Conservation (phyloP, 2,888 invertebrate genomes). For the Troides oblongomaculatus region DNA sequence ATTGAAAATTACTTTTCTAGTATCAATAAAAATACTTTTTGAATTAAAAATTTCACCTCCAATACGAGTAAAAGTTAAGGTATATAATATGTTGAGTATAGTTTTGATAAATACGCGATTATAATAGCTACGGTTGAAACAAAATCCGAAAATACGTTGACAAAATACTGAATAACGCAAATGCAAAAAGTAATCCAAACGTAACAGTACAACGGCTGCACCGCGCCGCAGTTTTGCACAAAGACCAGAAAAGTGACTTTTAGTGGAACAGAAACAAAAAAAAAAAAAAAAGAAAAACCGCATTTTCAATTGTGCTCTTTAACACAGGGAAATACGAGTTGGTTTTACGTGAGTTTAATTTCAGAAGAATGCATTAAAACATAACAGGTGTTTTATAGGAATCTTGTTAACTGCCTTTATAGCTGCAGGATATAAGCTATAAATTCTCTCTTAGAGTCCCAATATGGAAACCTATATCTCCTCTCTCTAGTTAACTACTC, state of each 20-base stretch:
- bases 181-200: slow-evolving; percentile 13
- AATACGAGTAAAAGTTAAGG: no score
- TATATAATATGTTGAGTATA: no score
- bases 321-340: slow-evolving; percentile 8
- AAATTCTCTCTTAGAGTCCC: slow-evolving; percentile 38
- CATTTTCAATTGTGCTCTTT: slow-evolving; percentile 18
- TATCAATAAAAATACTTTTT: no score
- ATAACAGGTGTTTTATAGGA: slow-evolving; percentile 31
- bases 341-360: slow-evolving; percentile 9
- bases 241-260: slow-evolving; percentile 30
- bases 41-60: no score
- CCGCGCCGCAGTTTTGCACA: slow-evolving; percentile 18
- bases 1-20: no score
- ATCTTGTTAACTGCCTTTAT: slow-evolving; percentile 31
- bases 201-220: slow-evolving; percentile 15
- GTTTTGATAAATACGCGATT: background rate
- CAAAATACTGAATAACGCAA: slow-evolving; percentile 4
- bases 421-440: slow-evolving; percentile 20
- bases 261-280: slow-evolving; percentile 22
- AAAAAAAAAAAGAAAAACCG: slow-evolving; percentile 13
- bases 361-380: slow-evolving; percentile 23
- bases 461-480: slow-evolving; percentile 59
- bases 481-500: slow-evolving; percentile 42
- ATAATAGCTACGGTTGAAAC: background rate
- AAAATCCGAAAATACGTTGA: background rate